These are phyloP conservation scores for Epistrophella euchroma DNA, from an alignment of 2,888 invertebrate genomes.

Conservation along the genomic window DNA sequence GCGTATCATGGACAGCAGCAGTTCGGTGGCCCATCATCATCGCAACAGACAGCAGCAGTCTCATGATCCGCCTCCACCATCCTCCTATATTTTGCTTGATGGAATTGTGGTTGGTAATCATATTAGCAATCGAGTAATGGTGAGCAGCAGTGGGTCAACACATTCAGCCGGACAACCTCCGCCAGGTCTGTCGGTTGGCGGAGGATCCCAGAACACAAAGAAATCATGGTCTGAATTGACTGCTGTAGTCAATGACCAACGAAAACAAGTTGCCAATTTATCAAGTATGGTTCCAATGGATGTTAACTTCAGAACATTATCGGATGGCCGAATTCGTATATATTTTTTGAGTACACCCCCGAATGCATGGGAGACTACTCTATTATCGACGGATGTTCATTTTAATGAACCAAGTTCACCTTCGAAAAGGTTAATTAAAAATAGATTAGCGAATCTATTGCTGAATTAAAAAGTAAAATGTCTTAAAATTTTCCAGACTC, in stretches of 20 bases:
- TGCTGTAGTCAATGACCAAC: slow-evolving; percentile 91
- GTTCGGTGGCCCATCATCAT: slow-evolving; percentile 76
- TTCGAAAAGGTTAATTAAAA: slow-evolving; percentile 45
- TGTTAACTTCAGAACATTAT: slow-evolving; percentile 91
- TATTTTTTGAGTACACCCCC: slow-evolving; percentile 95
- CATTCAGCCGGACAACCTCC: slow-evolving; percentile 58
- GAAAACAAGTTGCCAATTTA: slow-evolving; percentile 90
- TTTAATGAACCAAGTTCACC: slow-evolving; percentile 82
- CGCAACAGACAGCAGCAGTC: slow-evolving; percentile 76
- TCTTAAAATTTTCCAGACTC: slow-evolving; percentile 83
- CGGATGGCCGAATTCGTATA: slow-evolving; percentile 92
- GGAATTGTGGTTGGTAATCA: slow-evolving; percentile 81
- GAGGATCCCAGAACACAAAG: slow-evolving; percentile 77
- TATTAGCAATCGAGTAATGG: slow-evolving; percentile 80
- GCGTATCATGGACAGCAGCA: slow-evolving; percentile 75
- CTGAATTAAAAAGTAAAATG: not conserved
- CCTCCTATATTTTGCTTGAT: slow-evolving; percentile 81
- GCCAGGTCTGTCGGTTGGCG: slow-evolving; percentile 20
- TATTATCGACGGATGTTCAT: slow-evolving; percentile 93
- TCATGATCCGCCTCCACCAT: slow-evolving; percentile 80
- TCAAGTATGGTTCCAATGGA: slow-evolving; percentile 93
- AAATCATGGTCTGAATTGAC: slow-evolving; percentile 92
- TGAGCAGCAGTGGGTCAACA: slow-evolving; percentile 75
- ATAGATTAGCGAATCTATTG: not conserved
- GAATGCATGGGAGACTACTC: slow-evolving; percentile 95